Conservation (phyloP, 2,888 invertebrate genomes). For the Fissipunctia ypsillon region DNA sequence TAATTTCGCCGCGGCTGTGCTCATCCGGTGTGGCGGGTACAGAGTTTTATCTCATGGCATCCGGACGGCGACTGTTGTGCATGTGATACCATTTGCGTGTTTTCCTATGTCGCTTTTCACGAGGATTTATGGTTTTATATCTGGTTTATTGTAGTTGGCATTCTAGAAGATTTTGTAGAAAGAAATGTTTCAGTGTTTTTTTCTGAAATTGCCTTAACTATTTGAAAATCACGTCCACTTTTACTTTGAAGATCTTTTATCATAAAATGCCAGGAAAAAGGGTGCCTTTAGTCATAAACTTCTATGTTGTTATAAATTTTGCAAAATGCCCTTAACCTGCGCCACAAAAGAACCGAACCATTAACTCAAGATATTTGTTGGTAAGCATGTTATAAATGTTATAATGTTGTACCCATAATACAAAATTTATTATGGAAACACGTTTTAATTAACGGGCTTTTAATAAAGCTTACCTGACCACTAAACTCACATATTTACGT, state of each 20-base stretch:
- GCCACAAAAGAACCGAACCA: constrained; percentile 1
- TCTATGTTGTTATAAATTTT: constrained; percentile 3
- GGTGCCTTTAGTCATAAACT: not conserved
- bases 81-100: constrained; percentile 24
- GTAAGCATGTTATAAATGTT: not conserved
- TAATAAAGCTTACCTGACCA: constrained; percentile 56
- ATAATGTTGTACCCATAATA: constrained; percentile 10
- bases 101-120: constrained; percentile 46
- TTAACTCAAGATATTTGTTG: constrained; percentile 3
- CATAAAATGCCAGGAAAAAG: not conserved
- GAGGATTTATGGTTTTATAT: constrained; percentile 40
- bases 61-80: constrained; percentile 37
- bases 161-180: not conserved
- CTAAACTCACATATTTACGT: constrained; percentile 41
- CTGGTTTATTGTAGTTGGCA: constrained; percentile 6
- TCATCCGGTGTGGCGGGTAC: constrained; percentile 64
- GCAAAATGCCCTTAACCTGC: not conserved
- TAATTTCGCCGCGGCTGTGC: constrained; percentile 57
- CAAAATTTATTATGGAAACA: constrained; percentile 12
- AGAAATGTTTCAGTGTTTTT: not conserved
- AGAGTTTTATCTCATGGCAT: constrained; percentile 68
- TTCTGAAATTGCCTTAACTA: constrained; percentile 17
- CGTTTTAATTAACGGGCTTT: constrained; percentile 30
- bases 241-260: not conserved
- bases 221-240: constrained; percentile 1